Conservation (phyloP, 2,888 invertebrate species). For the Nasonovia ribisnigri region DNA sequence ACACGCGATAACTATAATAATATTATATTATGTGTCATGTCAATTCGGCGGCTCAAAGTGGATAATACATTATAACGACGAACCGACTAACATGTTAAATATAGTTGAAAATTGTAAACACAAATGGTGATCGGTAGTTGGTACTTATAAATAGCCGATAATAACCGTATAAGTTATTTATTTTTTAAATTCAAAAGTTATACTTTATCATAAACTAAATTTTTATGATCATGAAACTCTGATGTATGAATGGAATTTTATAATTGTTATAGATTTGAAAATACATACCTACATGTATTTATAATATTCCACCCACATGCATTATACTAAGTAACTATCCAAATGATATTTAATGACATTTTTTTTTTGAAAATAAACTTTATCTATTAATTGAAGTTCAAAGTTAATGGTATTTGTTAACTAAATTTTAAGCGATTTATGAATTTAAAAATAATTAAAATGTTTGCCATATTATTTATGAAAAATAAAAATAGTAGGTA, state of each 20-base stretch:
- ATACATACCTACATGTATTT: not conserved
- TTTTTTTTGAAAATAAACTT: not conserved
- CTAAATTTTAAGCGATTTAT: too few species aligned
- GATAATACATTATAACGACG: not conserved
- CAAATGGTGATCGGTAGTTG: not conserved
- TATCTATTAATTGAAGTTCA: too few species aligned
- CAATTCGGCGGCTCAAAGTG: not conserved
- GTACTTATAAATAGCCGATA: not conserved
- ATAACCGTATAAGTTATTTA: not conserved
- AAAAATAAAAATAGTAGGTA: not conserved
- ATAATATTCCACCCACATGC: not conserved
- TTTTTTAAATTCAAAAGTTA: not conserved
- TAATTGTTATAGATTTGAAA: not conserved
- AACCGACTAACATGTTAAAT: not conserved
- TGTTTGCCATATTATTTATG: too few species aligned
- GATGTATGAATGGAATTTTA: not conserved
- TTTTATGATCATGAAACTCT: too few species aligned
- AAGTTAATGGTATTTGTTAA: too few species aligned
- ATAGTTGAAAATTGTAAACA: not conserved
- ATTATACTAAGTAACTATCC: not conserved
- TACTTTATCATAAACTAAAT: too few species aligned
- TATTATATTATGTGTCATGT: not conserved
- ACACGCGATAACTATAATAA: not conserved
- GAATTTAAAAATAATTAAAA: not conserved
- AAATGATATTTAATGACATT: not conserved